phyloP scores from a whole-genome alignment of 53 echinoderm and acorn worm genomes.

The Antedon mediterranea region DNA sequence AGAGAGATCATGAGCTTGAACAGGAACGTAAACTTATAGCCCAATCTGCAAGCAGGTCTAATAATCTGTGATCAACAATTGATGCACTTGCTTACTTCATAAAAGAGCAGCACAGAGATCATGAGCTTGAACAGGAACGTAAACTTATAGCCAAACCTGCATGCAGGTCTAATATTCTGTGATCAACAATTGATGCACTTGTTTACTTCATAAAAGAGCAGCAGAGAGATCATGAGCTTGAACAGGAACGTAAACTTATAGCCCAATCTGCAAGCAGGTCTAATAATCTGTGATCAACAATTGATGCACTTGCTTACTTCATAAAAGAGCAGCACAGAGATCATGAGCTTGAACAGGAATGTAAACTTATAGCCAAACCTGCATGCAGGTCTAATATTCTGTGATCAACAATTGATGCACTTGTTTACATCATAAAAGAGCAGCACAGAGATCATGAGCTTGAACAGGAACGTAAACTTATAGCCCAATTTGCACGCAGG shows the following conservation, averaged over 20 bases:
- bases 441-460: conserved; percentile 84
- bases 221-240: conserved; percentile 74
- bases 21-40: conserved; percentile 73
- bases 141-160: conserved; percentile 60
- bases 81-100: no score
- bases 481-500: conserved; percentile 42
- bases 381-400: no score
- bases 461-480: conserved; percentile 73
- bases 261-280: conserved; percentile 25
- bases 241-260: conserved; percentile 69
- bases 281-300: no score
- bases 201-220: conserved; percentile 36
- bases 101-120: conserved; percentile 88
- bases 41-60: conserved; percentile 8
- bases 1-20: conserved; percentile 71
- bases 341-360: conserved; percentile 72
- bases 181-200: neutral
- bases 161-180: conserved; percentile 8
- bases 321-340: conserved; percentile 93
- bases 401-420: no score
- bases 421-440: no score
- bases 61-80: no score
- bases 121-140: conserved; percentile 76
- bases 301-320: no score
- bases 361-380: conserved; percentile 53